phyloP scores from a whole-genome alignment of 2,113 vertebrate genomes.

The Micromys minutus region DNA sequence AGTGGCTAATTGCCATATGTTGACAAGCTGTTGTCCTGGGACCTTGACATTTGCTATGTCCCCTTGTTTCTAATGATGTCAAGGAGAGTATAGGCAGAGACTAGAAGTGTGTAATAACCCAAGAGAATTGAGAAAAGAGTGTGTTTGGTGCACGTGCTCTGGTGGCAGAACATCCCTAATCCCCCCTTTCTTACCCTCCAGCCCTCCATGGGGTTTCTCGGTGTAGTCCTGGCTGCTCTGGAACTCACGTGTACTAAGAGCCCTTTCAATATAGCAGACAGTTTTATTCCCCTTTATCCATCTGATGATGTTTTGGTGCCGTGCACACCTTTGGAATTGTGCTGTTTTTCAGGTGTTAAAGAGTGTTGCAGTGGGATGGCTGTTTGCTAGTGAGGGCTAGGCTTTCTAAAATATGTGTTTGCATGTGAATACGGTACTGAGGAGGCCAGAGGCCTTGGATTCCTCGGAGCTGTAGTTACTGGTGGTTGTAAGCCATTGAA shows the following conservation, averaged over 20 bases:
- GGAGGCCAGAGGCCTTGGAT: background rate
- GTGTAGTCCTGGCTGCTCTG: background rate
- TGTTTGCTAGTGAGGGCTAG: constrained; percentile 35
- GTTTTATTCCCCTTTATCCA: background rate
- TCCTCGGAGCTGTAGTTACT: background rate
- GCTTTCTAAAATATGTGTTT: background rate
- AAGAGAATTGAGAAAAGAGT: constrained; percentile 43
- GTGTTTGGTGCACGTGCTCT: background rate
- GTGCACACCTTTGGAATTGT: constrained; percentile 35
- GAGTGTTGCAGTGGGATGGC: background rate
- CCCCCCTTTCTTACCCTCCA: background rate
- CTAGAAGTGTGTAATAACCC: constrained; percentile 27
- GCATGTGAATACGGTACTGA: background rate
- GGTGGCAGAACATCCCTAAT: background rate
- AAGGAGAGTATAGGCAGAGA: constrained; percentile 24
- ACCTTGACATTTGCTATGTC: constrained; percentile 5
- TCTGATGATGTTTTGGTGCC: background rate
- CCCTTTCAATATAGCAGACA: background rate
- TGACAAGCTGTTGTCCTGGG: constrained; percentile 23
- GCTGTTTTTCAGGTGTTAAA: constrained; percentile 29
- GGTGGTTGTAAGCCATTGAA: background rate
- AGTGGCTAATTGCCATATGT: constrained; percentile 66
- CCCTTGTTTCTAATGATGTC: background rate
- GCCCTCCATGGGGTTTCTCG: background rate
- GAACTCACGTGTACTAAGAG: too few species aligned